Evolutionary conservation across 2,797 vertebrate genomes (phyloP).

Genomic region (Megaceryle alcyon): DNA sequence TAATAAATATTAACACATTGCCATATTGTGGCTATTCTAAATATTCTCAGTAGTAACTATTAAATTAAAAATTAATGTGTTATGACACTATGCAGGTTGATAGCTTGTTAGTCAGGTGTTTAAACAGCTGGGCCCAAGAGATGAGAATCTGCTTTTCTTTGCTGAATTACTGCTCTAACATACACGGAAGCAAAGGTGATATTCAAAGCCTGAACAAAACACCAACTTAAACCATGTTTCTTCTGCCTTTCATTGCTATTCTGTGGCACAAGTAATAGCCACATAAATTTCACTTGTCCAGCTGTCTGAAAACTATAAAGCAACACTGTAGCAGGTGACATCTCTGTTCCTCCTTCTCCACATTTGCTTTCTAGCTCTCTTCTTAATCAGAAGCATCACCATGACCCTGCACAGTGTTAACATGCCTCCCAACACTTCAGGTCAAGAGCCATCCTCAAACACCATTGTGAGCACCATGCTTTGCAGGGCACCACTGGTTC

Average conservation of each 20-base stretch:
- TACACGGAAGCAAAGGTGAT: not conserved
- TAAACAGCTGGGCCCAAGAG: not conserved
- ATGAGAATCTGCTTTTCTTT: not conserved
- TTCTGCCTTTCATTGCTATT: not conserved
- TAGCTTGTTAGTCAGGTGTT: not conserved
- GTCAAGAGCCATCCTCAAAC: not conserved
- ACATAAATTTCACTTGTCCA: not conserved
- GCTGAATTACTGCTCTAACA: not conserved
- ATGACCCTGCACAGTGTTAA: not conserved
- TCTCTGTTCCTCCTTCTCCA: not conserved
- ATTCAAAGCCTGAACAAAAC: not conserved
- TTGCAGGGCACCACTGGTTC: not conserved
- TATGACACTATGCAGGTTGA: not conserved
- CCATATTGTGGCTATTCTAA: not conserved
- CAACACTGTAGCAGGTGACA: not conserved
- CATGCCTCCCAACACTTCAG: rapidly evolving
- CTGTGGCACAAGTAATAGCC: not conserved
- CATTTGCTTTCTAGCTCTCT: not conserved
- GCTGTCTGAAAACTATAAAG: not conserved
- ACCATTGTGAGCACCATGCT: not conserved
- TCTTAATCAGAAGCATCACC: not conserved
- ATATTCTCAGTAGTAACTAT: not conserved
- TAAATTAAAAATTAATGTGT: constrained; percentile 14
- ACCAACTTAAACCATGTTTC: not conserved
- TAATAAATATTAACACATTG: not conserved